These are phyloP conservation scores for Tyrophagus putrescentiae DNA, from an alignment of 1,140 invertebrate genomes.

Conservation along the genomic window DNA sequence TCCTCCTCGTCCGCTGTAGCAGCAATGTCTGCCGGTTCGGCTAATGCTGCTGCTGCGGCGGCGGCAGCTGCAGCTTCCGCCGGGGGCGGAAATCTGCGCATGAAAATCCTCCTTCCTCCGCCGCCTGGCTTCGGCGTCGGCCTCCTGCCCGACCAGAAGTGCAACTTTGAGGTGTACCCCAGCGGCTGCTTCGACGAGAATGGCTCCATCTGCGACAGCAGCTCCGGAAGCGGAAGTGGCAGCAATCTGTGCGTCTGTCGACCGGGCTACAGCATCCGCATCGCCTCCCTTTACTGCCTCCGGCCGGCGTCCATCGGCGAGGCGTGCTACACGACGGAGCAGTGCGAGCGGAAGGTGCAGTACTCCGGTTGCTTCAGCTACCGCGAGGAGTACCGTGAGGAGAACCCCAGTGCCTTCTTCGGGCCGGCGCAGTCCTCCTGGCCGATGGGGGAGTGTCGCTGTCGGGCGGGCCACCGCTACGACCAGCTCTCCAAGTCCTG, in stretches of 20 bases:
- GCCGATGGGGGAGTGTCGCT: slow-evolving; percentile 18
- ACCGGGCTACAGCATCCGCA: slow-evolving; percentile 3
- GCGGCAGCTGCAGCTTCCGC: neutral
- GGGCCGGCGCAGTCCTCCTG: slow-evolving; percentile 3
- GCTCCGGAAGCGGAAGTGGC: too few species aligned
- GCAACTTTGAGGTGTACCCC: slow-evolving; percentile 6
- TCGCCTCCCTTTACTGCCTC: neutral
- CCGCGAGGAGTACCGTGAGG: slow-evolving; percentile 18
- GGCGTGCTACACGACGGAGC: slow-evolving; percentile 10
- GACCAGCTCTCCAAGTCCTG: slow-evolving; percentile 1
- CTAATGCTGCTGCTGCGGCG: neutral
- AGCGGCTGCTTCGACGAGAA: slow-evolving; percentile 15
- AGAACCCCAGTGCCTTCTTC: slow-evolving; percentile 20
- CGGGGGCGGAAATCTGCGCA: neutral
- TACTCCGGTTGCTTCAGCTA: slow-evolving; percentile 18
- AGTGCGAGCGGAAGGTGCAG: neutral
- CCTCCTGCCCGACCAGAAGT: neutral
- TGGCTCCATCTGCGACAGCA: slow-evolving; percentile 11
- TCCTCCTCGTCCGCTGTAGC: neutral
- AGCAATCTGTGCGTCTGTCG: slow-evolving; percentile 10
- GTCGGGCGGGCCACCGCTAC: slow-evolving; percentile 14
- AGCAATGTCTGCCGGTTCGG: too few species aligned
- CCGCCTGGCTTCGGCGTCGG: neutral
- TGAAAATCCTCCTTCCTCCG: slow-evolving; percentile 7
- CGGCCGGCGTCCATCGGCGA: slow-evolving; percentile 15